phyloP scores from a whole-genome alignment of 2,797 vertebrate genomes.

The Morus bassanus region DNA sequence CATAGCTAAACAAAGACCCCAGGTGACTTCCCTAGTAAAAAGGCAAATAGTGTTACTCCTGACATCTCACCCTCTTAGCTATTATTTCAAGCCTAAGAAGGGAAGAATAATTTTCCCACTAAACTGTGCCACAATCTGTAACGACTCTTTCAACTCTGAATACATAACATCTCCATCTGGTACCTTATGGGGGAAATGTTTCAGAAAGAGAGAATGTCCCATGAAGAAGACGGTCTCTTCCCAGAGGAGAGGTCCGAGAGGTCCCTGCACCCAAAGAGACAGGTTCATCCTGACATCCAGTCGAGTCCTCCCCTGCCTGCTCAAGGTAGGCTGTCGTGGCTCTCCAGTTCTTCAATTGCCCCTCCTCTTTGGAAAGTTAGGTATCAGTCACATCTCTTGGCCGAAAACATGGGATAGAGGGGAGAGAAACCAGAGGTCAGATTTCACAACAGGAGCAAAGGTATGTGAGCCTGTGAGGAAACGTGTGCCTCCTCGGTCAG shows the following conservation, averaged over 20 bases:
- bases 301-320: not conserved
- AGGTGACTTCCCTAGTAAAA: not conserved
- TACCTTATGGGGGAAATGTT: not conserved
- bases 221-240: not conserved
- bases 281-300: not conserved
- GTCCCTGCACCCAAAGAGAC: not conserved
- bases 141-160: not conserved
- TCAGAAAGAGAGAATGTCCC: not conserved
- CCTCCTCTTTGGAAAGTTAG: not conserved
- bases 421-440: not conserved
- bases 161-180: not conserved
- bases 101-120: not conserved
- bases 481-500: not conserved
- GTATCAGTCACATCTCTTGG: not conserved
- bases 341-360: not conserved
- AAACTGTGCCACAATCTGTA: not conserved
- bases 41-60: not conserved
- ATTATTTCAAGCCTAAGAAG: not conserved
- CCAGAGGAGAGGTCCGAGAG: not conserved
- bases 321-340: not conserved
- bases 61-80: not conserved
- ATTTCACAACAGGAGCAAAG: slow-evolving; percentile 16
- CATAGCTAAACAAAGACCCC: not conserved
- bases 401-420: not conserved
- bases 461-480: not conserved